Evolutionary conservation across 2,113 vertebrate species (phyloP), one percentile per base, ranked within the genome.

Genomic region (Empidonax alnorum): DNA sequence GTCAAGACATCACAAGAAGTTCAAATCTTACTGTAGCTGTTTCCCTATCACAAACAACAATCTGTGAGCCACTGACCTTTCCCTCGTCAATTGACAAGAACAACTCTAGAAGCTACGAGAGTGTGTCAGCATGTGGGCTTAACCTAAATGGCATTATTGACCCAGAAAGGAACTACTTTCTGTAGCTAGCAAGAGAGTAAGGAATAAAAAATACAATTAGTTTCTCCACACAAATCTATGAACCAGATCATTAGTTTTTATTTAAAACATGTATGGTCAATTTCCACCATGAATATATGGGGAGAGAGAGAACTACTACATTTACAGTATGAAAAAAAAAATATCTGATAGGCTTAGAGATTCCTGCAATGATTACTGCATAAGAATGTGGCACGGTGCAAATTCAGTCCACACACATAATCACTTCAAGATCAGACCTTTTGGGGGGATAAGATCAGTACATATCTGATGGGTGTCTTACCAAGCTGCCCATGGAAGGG

Each of bases 141-240:
- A 88, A 79, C 87, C 93, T 89, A 95, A 97, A 96, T 74, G 91
- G 74, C 95, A 94, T 87, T 94, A 95, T 10, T 97, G 97, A 98
- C 94, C 94, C 95, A 91, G 96, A 97, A 95, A 98, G 79, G 30
- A 89, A 79, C 90, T 67, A 87, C 89, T 50, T 97, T 89, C 56
- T 68, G 61, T 25, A 92, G 87, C 58, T 30, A 68, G 49, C 22
- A 76, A 79, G 59, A 78, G 19, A 90, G 37, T 71, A 77, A 91
- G 76, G 72, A 85, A 86, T 74, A 86, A 84, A 89, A 94, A 76
- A 17, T 28, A 89, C 10, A 12, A 52, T 39, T 69, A 53, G 39
- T 83, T 95, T 91, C 67, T 91, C 65, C 44, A 90, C 75, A 88
- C 8, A 83, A 39, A 37, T 67, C 21, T 65, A 85, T 53, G 52